These are phyloP conservation scores for Caerostris darwini DNA, from an alignment of 1,140 invertebrate genomes.

Conservation along the genomic window DNA sequence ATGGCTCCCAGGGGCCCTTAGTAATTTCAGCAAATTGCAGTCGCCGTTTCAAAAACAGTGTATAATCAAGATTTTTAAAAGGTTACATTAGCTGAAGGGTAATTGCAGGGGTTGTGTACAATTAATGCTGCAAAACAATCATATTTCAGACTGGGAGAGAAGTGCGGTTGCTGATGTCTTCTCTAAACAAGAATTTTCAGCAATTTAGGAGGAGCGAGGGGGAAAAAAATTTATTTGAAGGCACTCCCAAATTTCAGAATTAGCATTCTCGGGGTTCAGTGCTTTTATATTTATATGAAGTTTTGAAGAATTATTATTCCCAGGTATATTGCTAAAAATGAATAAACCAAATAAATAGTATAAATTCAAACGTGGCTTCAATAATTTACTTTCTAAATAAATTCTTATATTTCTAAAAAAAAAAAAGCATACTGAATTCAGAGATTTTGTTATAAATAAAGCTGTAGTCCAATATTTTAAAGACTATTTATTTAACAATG, in stretches of 20 bases:
- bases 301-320: too few relatives aligned
- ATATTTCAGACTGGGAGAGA: conserved; percentile 49
- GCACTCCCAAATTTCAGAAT: conserved; percentile 22
- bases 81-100: conserved; percentile 67
- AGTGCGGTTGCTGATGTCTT: conserved; percentile 58
- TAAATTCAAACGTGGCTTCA: too few relatives aligned
- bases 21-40: conserved; percentile 69
- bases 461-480: too few relatives aligned
- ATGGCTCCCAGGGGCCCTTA: background rate
- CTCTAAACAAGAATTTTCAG: conserved; percentile 37
- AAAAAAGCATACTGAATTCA: too few relatives aligned
- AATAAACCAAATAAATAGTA: too few relatives aligned
- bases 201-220: conserved; percentile 16
- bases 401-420: too few relatives aligned
- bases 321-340: too few relatives aligned
- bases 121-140: conserved; percentile 74
- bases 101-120: conserved; percentile 71
- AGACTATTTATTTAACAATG: too few relatives aligned
- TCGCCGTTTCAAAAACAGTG: conserved; percentile 48
- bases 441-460: too few relatives aligned
- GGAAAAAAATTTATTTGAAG: background rate
- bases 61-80: conserved; percentile 72
- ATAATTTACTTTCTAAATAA: too few relatives aligned
- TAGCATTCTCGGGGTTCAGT: background rate
- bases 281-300: too few relatives aligned